A percentile compares a stretch with the other conserved stretches of the same genome.
These are phyloP conservation scores for Microctonus hyperodae DNA, from an alignment of 2,888 invertebrate species.

Conservation along the genomic window DNA sequence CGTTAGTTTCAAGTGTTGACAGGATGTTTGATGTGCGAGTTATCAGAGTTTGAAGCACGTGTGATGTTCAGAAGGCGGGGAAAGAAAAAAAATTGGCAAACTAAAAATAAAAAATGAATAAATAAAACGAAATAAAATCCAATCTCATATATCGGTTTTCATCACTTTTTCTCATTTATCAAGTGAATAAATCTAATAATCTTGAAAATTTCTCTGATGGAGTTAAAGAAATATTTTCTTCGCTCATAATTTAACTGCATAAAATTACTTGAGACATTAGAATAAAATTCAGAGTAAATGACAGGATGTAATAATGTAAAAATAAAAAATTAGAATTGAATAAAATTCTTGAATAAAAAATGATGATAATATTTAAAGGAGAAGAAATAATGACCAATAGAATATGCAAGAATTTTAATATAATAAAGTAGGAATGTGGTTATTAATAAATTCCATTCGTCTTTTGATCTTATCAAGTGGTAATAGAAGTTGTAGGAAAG, in stretches of 20 bases:
- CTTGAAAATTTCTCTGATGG: not conserved
- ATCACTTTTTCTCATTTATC: not conserved
- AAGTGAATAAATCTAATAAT: not conserved
- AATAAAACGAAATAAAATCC: not conserved
- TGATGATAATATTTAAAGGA: not conserved
- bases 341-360: not conserved
- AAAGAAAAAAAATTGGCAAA: not conserved
- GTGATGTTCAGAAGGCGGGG: conserved; percentile 2
- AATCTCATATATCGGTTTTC: not conserved
- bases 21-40: conserved; percentile 41
- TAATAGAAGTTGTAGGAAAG: not conserved
- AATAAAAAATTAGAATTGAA: not conserved
- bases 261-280: not conserved
- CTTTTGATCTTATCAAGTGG: not conserved
- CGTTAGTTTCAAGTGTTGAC: conserved; percentile 11
- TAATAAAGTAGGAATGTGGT: conserved; percentile 26
- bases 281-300: not conserved
- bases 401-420: not conserved
- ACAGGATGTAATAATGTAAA: not conserved
- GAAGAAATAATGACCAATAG: not conserved
- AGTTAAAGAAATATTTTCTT: not conserved
- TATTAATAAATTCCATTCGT: conserved; percentile 30
- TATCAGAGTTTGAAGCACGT: conserved; percentile 29
- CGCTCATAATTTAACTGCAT: not conserved
- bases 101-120: not conserved